Evolutionary conservation across 2,113 vertebrate species (phyloP).

Genomic region (Phalacrocorax brasilianus): DNA sequence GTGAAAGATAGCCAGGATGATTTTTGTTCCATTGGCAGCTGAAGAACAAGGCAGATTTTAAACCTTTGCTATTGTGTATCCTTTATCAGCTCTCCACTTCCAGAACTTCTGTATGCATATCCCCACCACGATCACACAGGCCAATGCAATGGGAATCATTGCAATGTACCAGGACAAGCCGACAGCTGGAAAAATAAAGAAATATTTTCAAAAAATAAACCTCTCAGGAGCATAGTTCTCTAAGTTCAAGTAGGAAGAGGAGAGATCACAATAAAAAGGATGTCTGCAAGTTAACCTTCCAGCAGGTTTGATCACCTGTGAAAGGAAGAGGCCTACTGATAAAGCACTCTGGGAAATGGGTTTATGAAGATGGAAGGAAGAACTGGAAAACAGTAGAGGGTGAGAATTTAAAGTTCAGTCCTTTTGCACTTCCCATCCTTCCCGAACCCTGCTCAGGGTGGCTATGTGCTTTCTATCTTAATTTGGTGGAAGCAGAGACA

Average conservation of each 20-base stretch:
- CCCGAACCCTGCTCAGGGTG: neutral
- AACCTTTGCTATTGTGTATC: conserved; percentile 45
- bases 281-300: conserved; percentile 9
- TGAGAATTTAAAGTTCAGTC: neutral
- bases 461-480: neutral
- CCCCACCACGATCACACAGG: conserved; percentile 57
- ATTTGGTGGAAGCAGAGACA: neutral
- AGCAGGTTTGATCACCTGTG: neutral
- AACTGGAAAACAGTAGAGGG: neutral
- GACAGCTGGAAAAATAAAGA: conserved; percentile 64
- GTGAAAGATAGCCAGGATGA: neutral
- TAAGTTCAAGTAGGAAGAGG: neutral
- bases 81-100: conserved; percentile 44
- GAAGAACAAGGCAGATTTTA: conserved; percentile 11
- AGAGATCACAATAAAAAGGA: conserved; percentile 3
- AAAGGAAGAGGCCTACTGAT: neutral
- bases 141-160: conserved; percentile 39
- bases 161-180: conserved; percentile 70
- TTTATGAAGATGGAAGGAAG: neutral
- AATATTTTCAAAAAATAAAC: neutral
- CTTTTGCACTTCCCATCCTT: neutral
- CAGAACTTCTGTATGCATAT: conserved; percentile 67
- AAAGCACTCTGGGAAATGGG: neutral
- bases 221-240: neutral
- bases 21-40: neutral